Conservation (phyloP, 1,140 invertebrate genomes). For the Chironomus striatipennis region DNA sequence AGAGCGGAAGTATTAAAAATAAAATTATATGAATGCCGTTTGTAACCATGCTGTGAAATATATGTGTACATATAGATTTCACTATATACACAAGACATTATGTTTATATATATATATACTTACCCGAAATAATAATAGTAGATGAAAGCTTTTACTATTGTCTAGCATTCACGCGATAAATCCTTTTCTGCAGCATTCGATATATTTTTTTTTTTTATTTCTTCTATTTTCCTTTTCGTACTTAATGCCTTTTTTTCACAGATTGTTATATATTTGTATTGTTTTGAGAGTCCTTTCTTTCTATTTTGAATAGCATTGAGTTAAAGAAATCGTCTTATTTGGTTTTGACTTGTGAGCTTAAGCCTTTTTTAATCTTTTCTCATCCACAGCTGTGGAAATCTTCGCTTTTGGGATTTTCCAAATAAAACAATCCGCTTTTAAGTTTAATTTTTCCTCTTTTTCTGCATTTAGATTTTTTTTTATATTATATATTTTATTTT, state of each 20-base stretch:
- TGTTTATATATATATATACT: background rate
- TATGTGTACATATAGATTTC: background rate
- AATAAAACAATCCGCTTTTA: background rate
- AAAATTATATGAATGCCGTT: background rate
- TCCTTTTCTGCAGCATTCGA: constrained; percentile 1
- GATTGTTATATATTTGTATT: background rate
- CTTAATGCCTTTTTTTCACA: background rate
- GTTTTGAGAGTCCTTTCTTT: too few relatives aligned
- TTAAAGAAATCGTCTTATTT: constrained; percentile 4
- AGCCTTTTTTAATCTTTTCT: constrained; percentile 1
- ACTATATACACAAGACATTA: background rate
- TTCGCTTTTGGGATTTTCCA: background rate
- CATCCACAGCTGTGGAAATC: background rate
- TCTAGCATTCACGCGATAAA: background rate
- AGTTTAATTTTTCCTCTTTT: background rate
- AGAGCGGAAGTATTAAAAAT: background rate
- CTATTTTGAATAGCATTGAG: too few relatives aligned
- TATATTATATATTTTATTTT: too few relatives aligned
- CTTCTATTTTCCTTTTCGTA: background rate
- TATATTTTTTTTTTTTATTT: background rate
- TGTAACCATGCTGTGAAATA: background rate
- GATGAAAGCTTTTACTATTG: background rate
- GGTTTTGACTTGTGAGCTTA: background rate
- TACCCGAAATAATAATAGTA: background rate
- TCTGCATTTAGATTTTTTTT: background rate